Conservation (phyloP, 2,797 vertebrate genomes). For the Hippocampus kuda region DNA sequence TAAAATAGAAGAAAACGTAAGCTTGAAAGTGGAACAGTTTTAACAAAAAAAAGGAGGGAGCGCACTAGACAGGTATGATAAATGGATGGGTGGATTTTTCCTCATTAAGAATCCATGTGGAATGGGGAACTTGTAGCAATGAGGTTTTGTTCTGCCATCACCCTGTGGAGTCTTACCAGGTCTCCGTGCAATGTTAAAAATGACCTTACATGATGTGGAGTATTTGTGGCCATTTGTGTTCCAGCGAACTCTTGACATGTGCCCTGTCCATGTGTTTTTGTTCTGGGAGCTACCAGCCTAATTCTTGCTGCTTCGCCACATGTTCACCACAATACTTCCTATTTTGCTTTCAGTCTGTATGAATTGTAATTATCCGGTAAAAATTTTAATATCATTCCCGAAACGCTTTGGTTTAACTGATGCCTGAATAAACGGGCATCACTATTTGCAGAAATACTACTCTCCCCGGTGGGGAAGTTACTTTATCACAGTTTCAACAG, state of each 20-base stretch:
- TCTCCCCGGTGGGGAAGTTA: neutral
- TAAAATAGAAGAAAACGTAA: neutral
- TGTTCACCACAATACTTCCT: neutral
- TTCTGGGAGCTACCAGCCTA: neutral
- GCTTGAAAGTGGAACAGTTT: neutral
- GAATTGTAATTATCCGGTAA: too few species aligned
- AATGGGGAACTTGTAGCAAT: neutral
- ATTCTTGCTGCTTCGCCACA: neutral
- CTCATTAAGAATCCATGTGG: neutral
- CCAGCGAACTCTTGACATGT: too few species aligned
- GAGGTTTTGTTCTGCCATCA: neutral
- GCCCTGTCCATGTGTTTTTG: too few species aligned
- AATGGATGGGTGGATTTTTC: neutral
- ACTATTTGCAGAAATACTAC: neutral
- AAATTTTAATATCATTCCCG: too few species aligned
- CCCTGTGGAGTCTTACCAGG: too few species aligned
- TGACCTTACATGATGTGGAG: too few species aligned
- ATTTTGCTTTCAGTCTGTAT: neutral
- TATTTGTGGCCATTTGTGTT: too few species aligned
- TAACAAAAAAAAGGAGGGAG: neutral
- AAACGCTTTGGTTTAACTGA: too few species aligned
- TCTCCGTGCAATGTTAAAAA: too few species aligned
- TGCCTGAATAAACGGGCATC: neutral
- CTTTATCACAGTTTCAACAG: neutral
- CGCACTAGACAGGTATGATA: neutral